Evolutionary conservation across 2,113 vertebrate genomes (phyloP), one percentile per base, ranked within the genome.

Genomic region (Cervus canadensis): DNA sequence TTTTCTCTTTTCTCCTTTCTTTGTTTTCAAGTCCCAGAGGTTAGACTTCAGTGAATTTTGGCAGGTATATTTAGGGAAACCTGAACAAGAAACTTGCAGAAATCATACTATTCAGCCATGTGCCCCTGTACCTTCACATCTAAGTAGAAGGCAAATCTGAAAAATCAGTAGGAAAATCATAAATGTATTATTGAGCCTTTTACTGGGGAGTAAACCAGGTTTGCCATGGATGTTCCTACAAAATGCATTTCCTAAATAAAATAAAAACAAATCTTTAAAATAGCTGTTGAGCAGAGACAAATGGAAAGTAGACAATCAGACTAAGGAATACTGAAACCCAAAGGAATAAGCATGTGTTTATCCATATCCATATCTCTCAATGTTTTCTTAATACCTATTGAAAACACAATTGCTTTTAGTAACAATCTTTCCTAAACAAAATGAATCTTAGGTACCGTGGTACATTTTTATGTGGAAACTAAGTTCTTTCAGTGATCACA

Each of bases 51-150:
- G 74, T 78, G n/a, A 91, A 87, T 92, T 93, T 89, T 97, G 94
- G 76, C 84, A 97, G 54, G 23, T 91, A 28, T 40, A 76, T 90
- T 87, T 83, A 92, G 33, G 76, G 50, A 86, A 95, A 87, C 25
- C 30, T 56, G 59, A 92, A 97, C 40, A 97, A 98, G 97, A 96
- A 48, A 6, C 54, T 1, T 26, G 25, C 95, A 95, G 71, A 85
- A 91, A 91, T 89, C 25, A 1, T 86, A 48, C 12, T 88, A 26
- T n/a, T 87, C 28, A 93, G 81, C 26, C 3, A 60, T 78, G 25
- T 11, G 5, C 2, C 16, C 52, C 1, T 54, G n/a, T 23, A 45
- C 25, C 16, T 84, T 60, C 50, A 19, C 67, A 54, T 52, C 40
- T 33, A 48, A 79, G 52, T 15, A 45, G 59, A 95, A 87, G 3